Evolutionary conservation across 2,797 vertebrate genomes (phyloP).

Genomic region (Hydrolagus colliei): DNA sequence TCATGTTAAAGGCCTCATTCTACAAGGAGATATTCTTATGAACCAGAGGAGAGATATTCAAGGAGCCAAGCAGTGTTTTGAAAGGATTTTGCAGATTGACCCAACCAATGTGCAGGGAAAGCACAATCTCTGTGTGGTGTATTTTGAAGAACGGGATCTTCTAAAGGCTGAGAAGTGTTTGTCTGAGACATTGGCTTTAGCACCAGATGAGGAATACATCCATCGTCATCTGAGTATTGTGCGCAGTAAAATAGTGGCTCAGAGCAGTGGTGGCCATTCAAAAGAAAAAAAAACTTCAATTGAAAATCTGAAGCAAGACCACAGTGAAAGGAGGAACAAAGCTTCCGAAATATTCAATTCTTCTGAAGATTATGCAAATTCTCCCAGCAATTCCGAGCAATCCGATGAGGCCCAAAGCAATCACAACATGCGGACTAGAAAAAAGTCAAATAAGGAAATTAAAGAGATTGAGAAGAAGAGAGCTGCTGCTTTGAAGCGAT

Average conservation of each 20-base stretch:
- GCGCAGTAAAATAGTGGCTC: conserved; percentile 80
- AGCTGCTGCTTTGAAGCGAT: conserved; percentile 88
- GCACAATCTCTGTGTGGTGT: conserved; percentile 94
- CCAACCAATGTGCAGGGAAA: conserved; percentile 92
- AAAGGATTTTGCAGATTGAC: conserved; percentile 81
- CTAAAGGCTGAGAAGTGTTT: conserved; percentile 79
- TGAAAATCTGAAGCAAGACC: conserved; percentile 53
- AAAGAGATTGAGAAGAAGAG: conserved; percentile 94
- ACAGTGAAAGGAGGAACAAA: conserved; percentile 64
- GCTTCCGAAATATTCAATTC: conserved; percentile 46
- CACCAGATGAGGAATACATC: conserved; percentile 90
- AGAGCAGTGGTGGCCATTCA: conserved; percentile 57
- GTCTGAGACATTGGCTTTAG: conserved; percentile 79
- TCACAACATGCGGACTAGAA: conserved; percentile 64
- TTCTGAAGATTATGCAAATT: conserved; percentile 54
- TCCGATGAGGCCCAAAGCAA: conserved; percentile 40
- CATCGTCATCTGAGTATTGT: conserved; percentile 86
- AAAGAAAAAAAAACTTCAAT: conserved; percentile 46
- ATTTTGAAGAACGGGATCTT: conserved; percentile 89
- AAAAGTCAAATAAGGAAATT: conserved; percentile 84
- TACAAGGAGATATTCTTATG: conserved; percentile 97
- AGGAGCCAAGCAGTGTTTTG: conserved; percentile 83
- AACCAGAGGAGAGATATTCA: conserved; percentile 90
- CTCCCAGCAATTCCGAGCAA: conserved; percentile 13
- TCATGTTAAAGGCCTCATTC: conserved; percentile 90